Percentiles rank a stretch among this genome's conserved stretches.
Evolutionary conservation across 2,797 vertebrate species (phyloP).

Genomic region (Gadopsis bispinosus): DNA sequence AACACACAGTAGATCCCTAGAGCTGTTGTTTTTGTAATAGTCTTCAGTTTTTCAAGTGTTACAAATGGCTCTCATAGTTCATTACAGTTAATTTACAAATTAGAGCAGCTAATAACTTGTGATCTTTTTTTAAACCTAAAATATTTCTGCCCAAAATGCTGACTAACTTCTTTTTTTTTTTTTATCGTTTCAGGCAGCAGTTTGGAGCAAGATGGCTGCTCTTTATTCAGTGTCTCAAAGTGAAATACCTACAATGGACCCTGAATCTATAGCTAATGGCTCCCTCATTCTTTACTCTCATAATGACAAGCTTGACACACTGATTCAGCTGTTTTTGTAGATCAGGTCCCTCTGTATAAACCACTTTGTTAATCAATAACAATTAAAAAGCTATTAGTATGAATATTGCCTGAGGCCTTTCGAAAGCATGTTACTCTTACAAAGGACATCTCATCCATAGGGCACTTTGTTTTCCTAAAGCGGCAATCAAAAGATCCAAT

Average conservation of each 20-base stretch:
- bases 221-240: constrained; percentile 25
- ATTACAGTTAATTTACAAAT: constrained; percentile 64
- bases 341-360: constrained; percentile 28
- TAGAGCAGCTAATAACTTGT: constrained; percentile 48
- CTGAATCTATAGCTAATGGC: constrained; percentile 14
- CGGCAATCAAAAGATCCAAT: constrained; percentile 12
- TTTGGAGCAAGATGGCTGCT: constrained; percentile 24
- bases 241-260: constrained; percentile 18
- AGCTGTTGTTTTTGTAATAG: constrained; percentile 48
- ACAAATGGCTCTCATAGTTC: constrained; percentile 45
- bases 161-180: constrained; percentile 31
- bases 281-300: constrained; percentile 17
- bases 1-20: constrained; percentile 27
- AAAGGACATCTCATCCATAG: not conserved
- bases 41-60: constrained; percentile 35
- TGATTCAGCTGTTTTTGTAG: constrained; percentile 49
- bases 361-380: constrained; percentile 53
- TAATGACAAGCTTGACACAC: constrained; percentile 26
- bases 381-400: constrained; percentile 54
- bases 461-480: constrained; percentile 10
- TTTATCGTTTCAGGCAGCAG: constrained; percentile 38
- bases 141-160: constrained; percentile 18
- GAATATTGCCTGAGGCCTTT: constrained; percentile 39
- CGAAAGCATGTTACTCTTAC: constrained; percentile 16
- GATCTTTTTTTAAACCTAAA: constrained; percentile 33